phyloP scores from a whole-genome alignment of 1,140 invertebrate genomes.

The Panulirus ornatus region DNA sequence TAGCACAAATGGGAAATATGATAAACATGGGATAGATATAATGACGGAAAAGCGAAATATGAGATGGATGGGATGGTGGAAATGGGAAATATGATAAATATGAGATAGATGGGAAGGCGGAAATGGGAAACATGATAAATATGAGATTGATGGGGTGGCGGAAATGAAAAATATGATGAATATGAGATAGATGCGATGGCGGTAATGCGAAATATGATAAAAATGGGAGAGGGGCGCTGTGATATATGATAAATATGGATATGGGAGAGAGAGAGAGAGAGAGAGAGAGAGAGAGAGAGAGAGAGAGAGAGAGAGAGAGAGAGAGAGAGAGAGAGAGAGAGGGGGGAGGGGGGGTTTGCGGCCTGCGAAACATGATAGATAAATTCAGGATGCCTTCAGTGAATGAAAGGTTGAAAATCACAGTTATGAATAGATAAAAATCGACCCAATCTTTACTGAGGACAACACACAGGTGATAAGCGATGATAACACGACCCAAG shows the following conservation, averaged over 20 bases:
- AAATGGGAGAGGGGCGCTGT: not conserved
- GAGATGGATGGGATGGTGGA: not conserved
- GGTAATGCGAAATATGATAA: not conserved
- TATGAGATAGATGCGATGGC: not conserved
- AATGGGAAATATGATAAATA: not conserved
- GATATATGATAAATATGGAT: not conserved
- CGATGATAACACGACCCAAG: too few species aligned
- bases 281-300: not conserved
- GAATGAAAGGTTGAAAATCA: too few species aligned
- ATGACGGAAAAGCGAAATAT: too few species aligned
- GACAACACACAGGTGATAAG: too few species aligned
- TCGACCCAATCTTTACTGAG: too few species aligned
- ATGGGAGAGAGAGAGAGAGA: not conserved
- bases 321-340: constrained; percentile 2
- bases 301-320: not conserved
- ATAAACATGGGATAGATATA: too few species aligned
- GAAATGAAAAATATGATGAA: not conserved
- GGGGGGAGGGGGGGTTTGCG: not conserved
- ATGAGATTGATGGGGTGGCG: not conserved
- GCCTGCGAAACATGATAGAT: too few species aligned
- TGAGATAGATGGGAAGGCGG: not conserved
- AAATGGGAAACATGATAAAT: not conserved
- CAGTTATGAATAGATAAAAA: too few species aligned
- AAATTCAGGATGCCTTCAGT: too few species aligned
- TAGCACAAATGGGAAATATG: too few species aligned